Evolutionary conservation across 2,797 vertebrate genomes (phyloP).

Genomic region (Ctenopoma multispine): DNA sequence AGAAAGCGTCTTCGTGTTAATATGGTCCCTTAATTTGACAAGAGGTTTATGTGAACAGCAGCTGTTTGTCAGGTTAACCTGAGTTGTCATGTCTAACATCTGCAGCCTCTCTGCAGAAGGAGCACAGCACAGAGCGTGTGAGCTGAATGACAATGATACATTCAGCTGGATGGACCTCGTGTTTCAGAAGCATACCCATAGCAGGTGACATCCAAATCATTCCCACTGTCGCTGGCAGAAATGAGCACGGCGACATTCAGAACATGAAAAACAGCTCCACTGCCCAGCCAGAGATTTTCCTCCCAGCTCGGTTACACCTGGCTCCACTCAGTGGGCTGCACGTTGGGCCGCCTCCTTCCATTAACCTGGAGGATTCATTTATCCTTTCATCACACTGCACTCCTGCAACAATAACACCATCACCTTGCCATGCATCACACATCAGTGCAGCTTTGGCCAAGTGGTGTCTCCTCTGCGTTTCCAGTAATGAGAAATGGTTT

Average conservation of each 20-base stretch:
- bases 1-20: constrained; percentile 14
- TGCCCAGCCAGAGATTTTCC: constrained; percentile 53
- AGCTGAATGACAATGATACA: constrained; percentile 73
- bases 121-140: constrained; percentile 50
- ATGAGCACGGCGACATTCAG: constrained; percentile 70
- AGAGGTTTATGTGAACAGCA: constrained; percentile 43
- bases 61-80: constrained; percentile 57
- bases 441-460: constrained; percentile 44
- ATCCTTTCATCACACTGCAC: constrained; percentile 69
- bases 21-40: constrained; percentile 36
- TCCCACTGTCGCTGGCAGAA: constrained; percentile 44
- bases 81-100: constrained; percentile 60
- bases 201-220: constrained; percentile 75
- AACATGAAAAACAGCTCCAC: constrained; percentile 71
- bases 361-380: constrained; percentile 72
- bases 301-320: constrained; percentile 68
- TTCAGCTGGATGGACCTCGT: constrained; percentile 67
- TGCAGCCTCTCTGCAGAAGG: constrained; percentile 62
- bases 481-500: constrained; percentile 59
- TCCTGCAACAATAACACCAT: constrained; percentile 64
- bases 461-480: constrained; percentile 41
- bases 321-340: constrained; percentile 69
- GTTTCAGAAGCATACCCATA: constrained; percentile 73
- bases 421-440: constrained; percentile 55
- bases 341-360: constrained; percentile 64